phyloP scores from a whole-genome alignment of 2,797 vertebrate genomes.

The Crenichthys baileyi region DNA sequence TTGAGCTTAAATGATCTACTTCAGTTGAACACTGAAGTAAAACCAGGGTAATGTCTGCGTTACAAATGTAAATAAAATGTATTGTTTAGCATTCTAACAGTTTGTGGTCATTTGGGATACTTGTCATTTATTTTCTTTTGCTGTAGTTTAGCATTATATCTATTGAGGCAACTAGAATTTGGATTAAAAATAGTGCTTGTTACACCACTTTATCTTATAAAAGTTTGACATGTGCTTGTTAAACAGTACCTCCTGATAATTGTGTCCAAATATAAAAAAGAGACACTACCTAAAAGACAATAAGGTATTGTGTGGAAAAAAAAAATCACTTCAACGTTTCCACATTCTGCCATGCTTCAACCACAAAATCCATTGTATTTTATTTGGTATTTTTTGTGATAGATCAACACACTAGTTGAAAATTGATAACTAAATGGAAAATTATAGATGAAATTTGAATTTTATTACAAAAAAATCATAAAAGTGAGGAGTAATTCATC shows the following conservation, averaged over 20 bases:
- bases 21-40: conserved; percentile 10
- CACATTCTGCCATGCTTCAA: not conserved
- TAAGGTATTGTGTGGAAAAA: not conserved
- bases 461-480: not conserved
- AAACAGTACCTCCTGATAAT: not conserved
- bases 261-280: not conserved
- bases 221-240: not conserved
- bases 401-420: not conserved
- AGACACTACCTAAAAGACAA: not conserved
- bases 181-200: not conserved
- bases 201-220: not conserved
- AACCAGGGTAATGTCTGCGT: conserved; percentile 35
- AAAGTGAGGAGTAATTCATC: not conserved
- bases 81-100: conserved; percentile 12
- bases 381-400: not conserved
- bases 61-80: conserved; percentile 45
- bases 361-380: not conserved
- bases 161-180: not conserved
- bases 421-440: not conserved
- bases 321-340: not conserved
- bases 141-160: not conserved
- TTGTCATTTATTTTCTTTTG: not conserved
- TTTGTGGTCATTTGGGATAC: not conserved
- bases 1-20: conserved; percentile 23
- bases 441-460: not conserved